Conservation (phyloP, 2,888 invertebrate species). For the Acholoe squamosa region DNA sequence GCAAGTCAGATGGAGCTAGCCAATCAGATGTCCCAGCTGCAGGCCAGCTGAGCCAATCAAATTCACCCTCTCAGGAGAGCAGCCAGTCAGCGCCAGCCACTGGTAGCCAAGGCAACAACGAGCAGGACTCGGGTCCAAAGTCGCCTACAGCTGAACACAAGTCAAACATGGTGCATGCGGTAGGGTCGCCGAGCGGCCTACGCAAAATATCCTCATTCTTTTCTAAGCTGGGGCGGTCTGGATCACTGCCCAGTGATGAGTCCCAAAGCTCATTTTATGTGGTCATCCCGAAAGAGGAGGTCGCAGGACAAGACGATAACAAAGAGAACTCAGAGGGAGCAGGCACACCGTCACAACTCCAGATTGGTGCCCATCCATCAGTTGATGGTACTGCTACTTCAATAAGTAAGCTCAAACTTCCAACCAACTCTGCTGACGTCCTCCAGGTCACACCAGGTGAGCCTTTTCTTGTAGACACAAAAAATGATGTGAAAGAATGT, state of each 20-base stretch:
- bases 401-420: neutral
- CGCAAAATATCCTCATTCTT: constrained; percentile 62
- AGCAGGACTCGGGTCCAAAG: constrained; percentile 29
- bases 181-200: constrained; percentile 57
- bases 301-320: neutral
- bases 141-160: constrained; percentile 43
- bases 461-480: no score
- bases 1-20: constrained; percentile 16
- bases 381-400: neutral
- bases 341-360: neutral
- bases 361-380: neutral
- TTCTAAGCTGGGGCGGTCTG: constrained; percentile 57
- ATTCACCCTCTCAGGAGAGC: constrained; percentile 7
- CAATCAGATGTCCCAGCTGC: constrained; percentile 41
- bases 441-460: no score
- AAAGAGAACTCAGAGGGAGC: neutral
- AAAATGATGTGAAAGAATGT: no score
- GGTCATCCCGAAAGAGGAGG: constrained; percentile 53
- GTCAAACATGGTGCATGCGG: constrained; percentile 36
- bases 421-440: neutral
- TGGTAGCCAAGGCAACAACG: constrained; percentile 40
- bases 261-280: constrained; percentile 64
- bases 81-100: constrained; percentile 12
- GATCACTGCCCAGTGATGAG: constrained; percentile 3
- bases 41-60: constrained; percentile 38